These are phyloP conservation scores for Pelobates fuscus DNA, from an alignment of 2,113 vertebrate species.

Conservation along the genomic window DNA sequence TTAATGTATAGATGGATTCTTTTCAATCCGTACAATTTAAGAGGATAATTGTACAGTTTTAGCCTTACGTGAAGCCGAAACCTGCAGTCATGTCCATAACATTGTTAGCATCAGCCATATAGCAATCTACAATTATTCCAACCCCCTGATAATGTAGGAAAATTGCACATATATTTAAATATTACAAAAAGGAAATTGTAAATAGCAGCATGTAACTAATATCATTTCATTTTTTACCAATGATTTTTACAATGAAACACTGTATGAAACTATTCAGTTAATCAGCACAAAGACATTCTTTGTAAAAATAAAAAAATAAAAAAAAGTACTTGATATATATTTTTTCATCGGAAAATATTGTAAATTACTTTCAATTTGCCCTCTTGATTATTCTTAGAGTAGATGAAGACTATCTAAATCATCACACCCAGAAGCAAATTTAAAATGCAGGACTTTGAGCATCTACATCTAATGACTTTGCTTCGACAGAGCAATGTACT, in stretches of 20 bases:
- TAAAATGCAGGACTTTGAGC: not conserved
- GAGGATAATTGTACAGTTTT: no score
- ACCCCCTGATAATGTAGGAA: not conserved
- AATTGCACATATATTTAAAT: not conserved
- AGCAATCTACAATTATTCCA: not conserved
- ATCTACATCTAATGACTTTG: not conserved
- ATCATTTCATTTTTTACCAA: not conserved
- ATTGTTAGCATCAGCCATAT: not conserved
- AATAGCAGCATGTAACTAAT: not conserved
- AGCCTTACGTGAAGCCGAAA: no score
- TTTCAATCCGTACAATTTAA: no score
- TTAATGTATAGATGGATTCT: no score
- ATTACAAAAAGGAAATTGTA: not conserved
- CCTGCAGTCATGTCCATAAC: no score
- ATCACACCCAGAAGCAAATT: not conserved
- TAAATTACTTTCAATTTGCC: not conserved
- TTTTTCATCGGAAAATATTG: not conserved
- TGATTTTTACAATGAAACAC: constrained; percentile 5
- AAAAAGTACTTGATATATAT: not conserved
- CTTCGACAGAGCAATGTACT: not conserved
- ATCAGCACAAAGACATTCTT: no score
- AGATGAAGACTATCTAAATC: not conserved
- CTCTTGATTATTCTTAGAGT: not conserved
- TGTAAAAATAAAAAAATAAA: no score
- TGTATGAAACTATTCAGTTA: not conserved